Evolutionary conservation across 1,140 invertebrate species (phyloP), one percentile per base, ranked within the genome.

Genomic region (Trichogramma pretiosum): DNA sequence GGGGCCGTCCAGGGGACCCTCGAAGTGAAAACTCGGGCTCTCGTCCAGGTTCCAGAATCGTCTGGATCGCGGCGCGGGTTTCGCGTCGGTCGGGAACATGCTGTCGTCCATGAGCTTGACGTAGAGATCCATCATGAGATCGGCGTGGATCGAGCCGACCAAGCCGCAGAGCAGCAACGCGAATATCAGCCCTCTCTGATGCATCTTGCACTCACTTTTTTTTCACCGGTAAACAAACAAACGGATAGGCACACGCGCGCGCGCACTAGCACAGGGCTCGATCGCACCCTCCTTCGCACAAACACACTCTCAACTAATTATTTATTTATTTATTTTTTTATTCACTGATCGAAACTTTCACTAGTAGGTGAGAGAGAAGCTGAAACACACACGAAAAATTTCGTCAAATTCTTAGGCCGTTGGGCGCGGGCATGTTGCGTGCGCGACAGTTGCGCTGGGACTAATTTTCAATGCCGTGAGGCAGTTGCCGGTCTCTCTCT

Each of bases 71-170:
- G n/a, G n/a, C n/a, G n/a, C n/a, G n/a, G n/a, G n/a, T n/a, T n/a
- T n/a, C n/a, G n/a, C n/a, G n/a, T 67, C 44, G 1, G 46, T 5
- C 3, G 63, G 64, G 4, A 54, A 53, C 67, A 69, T 72, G 0
- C 60, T 63, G 26, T 70, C 65, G 51, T 71, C 67, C 68, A 72
- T 71, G 56, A 71, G 65, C 33, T 70, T 63, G 1, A 71, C 69
- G 35, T 72, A 72, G 0, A 70, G 61, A 34, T 71, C 68, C 44
- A 71, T 18, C 3, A 73, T 54, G 43, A 72, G 68, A 3, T 57
- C 60, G 8, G 3, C 9, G 7, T 40, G 38, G 7, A 32, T 7
- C 4, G 39, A 1, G 19, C 19, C 11, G 2, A 39, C 3, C 11
- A 57, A 16, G 38, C 54, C 14, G 7, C 58, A 34, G 9, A 59